Percentiles rank a stretch among this genome's conserved stretches.
Conservation (phyloP, 2,797 vertebrate species). For the Melanitta fusca region DNA sequence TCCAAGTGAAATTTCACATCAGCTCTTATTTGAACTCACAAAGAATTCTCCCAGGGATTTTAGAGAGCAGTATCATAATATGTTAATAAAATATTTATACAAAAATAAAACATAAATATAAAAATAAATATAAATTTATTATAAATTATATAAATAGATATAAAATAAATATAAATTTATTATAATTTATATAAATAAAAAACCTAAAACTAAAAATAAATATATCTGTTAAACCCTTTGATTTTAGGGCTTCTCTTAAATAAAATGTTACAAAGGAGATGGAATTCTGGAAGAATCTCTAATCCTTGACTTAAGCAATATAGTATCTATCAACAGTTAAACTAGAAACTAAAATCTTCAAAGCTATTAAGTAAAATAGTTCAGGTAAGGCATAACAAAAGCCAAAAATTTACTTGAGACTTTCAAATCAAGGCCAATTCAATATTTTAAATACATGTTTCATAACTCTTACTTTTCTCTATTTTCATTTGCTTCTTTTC, state of each 20-base stretch:
- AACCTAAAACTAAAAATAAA: background rate
- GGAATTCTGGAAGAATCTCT: background rate
- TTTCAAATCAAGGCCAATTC: background rate
- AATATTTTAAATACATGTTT: background rate
- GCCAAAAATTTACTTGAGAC: background rate
- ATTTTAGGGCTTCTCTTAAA: background rate
- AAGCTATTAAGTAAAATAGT: background rate
- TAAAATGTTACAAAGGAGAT: background rate
- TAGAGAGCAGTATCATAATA: background rate
- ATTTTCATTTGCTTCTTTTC: background rate
- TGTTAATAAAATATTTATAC: background rate
- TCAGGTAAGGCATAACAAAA: background rate
- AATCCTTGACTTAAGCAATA: background rate
- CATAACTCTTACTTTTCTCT: background rate
- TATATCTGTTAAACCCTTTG: background rate
- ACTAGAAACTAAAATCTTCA: background rate
- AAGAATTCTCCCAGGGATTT: background rate
- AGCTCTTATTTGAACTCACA: accelerated
- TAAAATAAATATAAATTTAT: too few species aligned
- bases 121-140: background rate
- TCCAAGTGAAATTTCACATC: background rate
- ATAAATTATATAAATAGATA: too few species aligned
- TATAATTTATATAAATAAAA: too few species aligned
- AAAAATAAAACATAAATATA: background rate
- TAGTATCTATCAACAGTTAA: background rate